Evolutionary conservation across 2,113 vertebrate species (phyloP).

Genomic region (Labeo catla): DNA sequence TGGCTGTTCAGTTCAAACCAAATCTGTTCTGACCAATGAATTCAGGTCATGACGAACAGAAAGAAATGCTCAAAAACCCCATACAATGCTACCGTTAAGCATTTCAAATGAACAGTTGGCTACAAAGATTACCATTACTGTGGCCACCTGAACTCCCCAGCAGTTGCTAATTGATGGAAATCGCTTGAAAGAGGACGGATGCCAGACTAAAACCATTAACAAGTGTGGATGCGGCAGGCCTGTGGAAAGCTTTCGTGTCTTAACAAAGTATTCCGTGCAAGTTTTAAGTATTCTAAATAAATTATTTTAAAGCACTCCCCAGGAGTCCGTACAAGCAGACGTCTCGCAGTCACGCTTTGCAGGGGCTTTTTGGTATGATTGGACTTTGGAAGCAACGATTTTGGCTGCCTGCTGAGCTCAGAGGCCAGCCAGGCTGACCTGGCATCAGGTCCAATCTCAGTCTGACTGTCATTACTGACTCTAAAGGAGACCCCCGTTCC

Average conservation of each 20-base stretch:
- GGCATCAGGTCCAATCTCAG: constrained; percentile 39
- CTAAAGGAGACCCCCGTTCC: constrained; percentile 4
- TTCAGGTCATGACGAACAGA: background rate
- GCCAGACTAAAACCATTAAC: constrained; percentile 24
- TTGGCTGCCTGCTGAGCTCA: constrained; percentile 29
- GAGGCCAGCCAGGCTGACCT: constrained; percentile 36
- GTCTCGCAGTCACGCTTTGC: background rate
- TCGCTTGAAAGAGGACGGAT: constrained; percentile 16
- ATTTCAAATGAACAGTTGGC: constrained; percentile 35
- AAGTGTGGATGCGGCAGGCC: background rate
- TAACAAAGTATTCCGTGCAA: constrained; percentile 20
- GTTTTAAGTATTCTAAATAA: constrained; percentile 30
- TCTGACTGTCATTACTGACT: constrained; percentile 44
- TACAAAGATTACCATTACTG: constrained; percentile 13
- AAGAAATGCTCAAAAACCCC: background rate
- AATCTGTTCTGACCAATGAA: no score
- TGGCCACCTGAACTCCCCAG: constrained; percentile 17
- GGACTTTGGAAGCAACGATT: background rate
- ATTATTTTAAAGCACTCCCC: constrained; percentile 10
- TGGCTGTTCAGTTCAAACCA: no score
- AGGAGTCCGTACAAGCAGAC: background rate
- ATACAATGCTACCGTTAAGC: background rate
- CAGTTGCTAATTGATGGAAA: constrained; percentile 35
- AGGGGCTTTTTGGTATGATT: constrained; percentile 29
- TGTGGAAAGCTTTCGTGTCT: constrained; percentile 1